These are phyloP conservation scores for Xiphorhynchus erythropygius DNA, from an alignment of 2,797 vertebrate genomes.

Conservation along the genomic window DNA sequence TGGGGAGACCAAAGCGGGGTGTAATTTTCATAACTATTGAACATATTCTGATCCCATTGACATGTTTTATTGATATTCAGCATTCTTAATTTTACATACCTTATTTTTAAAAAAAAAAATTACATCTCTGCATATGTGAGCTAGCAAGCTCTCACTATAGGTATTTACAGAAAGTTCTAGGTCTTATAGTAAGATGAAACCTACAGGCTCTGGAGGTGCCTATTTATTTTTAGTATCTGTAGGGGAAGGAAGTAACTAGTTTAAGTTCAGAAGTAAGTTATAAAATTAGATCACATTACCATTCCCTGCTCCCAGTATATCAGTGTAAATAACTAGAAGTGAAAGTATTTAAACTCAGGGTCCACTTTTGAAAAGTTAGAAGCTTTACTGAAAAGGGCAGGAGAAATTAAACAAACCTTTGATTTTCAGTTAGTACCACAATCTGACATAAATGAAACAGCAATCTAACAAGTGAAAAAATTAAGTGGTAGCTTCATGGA, in stretches of 20 bases:
- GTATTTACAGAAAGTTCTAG: neutral
- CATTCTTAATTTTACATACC: neutral
- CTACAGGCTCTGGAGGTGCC: neutral
- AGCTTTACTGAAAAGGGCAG: neutral
- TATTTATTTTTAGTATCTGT: neutral
- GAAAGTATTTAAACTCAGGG: neutral
- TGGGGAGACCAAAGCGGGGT: rapidly evolving
- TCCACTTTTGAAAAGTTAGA: neutral
- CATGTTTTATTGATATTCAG: neutral
- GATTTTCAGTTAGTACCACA: neutral
- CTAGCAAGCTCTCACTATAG: neutral
- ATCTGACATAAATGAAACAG: neutral
- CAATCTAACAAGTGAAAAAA: neutral
- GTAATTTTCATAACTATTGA: neutral
- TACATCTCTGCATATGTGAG: neutral
- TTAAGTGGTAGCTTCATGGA: neutral
- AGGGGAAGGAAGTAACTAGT: neutral
- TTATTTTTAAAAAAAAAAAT: neutral
- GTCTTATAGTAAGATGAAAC: neutral
- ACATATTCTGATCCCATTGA: neutral
- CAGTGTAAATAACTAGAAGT: neutral
- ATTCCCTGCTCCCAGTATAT: rapidly evolving
- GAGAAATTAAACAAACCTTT: neutral
- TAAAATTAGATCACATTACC: neutral
- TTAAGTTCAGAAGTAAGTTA: neutral